Conservation (phyloP, 2,797 vertebrate species). For the Sebastes hubbsi region DNA sequence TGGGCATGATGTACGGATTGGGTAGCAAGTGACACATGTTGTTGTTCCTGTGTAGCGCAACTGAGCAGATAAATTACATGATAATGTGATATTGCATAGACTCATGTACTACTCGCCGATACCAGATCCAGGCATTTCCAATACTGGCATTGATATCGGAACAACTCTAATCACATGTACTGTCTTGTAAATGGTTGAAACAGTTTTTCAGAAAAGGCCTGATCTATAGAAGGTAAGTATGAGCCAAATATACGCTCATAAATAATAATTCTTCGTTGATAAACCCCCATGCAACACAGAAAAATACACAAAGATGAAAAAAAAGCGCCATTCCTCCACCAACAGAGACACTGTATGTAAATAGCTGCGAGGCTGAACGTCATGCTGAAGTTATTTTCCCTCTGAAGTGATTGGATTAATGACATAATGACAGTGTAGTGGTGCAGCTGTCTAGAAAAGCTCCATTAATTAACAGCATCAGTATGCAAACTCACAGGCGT, state of each 20-base stretch:
- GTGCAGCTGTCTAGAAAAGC: slow-evolving; percentile 74
- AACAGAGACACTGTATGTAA: slow-evolving; percentile 6
- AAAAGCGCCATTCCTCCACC: slow-evolving; percentile 21
- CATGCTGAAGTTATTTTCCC: slow-evolving; percentile 57
- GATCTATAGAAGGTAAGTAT: not conserved
- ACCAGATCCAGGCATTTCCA: too few relatives aligned
- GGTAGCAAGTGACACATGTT: too few relatives aligned
- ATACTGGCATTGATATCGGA: too few relatives aligned
- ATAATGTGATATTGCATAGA: too few relatives aligned
- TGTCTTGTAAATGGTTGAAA: not conserved
- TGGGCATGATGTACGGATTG: too few relatives aligned
- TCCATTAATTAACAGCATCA: slow-evolving; percentile 79
- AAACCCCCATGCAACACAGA: not conserved
- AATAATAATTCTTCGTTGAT: not conserved
- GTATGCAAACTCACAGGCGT: slow-evolving; percentile 78
- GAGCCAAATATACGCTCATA: not conserved
- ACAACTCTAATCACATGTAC: not conserved
- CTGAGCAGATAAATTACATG: too few relatives aligned
- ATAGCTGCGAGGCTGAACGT: slow-evolving; percentile 27
- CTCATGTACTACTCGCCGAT: too few relatives aligned
- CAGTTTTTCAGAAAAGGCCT: not conserved
- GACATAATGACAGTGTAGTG: slow-evolving; percentile 68
- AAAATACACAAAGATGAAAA: slow-evolving; percentile 15
- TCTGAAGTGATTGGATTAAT: slow-evolving; percentile 71
- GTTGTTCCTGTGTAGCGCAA: too few relatives aligned